Percentiles rank a stretch among this genome's conserved stretches.
Conservation (phyloP, 2,797 vertebrate genomes). For the Onychomys arenicola region DNA sequence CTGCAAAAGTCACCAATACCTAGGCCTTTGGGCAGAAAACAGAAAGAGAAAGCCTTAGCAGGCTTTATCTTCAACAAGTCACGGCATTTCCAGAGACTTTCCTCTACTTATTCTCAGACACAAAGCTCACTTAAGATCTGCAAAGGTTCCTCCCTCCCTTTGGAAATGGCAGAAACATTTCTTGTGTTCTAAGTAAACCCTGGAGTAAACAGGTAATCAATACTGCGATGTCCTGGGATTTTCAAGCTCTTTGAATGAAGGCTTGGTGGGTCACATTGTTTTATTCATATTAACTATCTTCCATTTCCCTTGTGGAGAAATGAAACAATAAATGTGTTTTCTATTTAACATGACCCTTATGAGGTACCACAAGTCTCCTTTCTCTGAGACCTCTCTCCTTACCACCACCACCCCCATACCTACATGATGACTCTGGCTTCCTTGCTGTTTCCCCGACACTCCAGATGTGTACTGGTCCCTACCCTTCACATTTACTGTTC, state of each 20-base stretch:
- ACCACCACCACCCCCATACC: neutral
- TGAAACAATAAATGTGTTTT: neutral
- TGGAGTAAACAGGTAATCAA: neutral
- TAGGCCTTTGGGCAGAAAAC: neutral
- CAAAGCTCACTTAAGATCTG: slow-evolving; percentile 33
- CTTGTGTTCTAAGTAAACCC: neutral
- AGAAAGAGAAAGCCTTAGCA: neutral
- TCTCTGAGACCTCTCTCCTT: neutral
- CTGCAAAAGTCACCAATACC: neutral
- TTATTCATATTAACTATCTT: neutral
- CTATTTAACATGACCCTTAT: neutral
- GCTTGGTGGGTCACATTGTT: neutral
- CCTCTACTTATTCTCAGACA: slow-evolving; percentile 1
- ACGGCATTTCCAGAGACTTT: slow-evolving; percentile 24
- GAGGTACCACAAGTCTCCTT: accelerated
- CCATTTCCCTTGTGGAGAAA: neutral
- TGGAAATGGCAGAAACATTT: neutral
- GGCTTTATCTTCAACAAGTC: slow-evolving; percentile 9
- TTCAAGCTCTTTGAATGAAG: slow-evolving; percentile 15
- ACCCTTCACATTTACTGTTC: neutral
- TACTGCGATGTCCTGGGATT: neutral
- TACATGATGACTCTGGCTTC: neutral
- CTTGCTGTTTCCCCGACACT: neutral
- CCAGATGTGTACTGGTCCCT: neutral
- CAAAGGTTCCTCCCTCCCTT: neutral